These are phyloP conservation scores for Cotesia vestalis DNA, from an alignment of 1,140 invertebrate genomes.

Conservation along the genomic window DNA sequence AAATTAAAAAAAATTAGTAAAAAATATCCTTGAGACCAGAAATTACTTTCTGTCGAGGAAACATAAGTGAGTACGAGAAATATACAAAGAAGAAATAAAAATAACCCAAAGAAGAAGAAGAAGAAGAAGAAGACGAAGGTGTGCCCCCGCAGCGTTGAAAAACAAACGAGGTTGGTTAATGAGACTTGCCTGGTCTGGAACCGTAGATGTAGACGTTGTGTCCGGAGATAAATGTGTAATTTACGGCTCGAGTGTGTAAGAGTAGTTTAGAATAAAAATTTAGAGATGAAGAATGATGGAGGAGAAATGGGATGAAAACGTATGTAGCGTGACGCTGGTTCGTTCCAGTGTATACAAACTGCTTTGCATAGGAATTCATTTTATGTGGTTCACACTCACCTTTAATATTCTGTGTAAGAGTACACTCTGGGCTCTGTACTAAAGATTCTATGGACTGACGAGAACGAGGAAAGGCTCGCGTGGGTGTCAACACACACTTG, in stretches of 20 bases:
- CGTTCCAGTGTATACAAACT: not conserved
- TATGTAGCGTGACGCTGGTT: conserved; percentile 13
- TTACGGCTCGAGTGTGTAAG: not conserved
- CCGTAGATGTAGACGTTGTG: conserved; percentile 3
- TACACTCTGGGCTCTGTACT: no score
- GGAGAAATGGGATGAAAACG: conserved; percentile 20
- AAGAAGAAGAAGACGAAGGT: conserved; percentile 49
- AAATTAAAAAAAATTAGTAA: no score
- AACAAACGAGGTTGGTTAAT: conserved; percentile 54
- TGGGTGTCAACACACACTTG: no score
- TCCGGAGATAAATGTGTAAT: no score
- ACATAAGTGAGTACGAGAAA: no score
- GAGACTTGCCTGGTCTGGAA: conserved; percentile 49
- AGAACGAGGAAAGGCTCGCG: no score
- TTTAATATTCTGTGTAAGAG: conserved; percentile 42
- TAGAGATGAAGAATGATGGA: conserved; percentile 17
- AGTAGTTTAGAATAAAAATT: not conserved
- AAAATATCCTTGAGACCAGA: no score
- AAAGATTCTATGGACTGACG: no score
- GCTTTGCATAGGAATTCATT: conserved; percentile 55
- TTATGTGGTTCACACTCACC: conserved; percentile 52
- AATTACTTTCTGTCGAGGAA: no score
- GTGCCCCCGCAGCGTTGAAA: conserved; percentile 50
- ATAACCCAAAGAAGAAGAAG: conserved; percentile 26
- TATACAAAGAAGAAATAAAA: not conserved